Conservation (phyloP, 64 coral and sea anemone genomes). For the Cladopsammia gracilis region DNA sequence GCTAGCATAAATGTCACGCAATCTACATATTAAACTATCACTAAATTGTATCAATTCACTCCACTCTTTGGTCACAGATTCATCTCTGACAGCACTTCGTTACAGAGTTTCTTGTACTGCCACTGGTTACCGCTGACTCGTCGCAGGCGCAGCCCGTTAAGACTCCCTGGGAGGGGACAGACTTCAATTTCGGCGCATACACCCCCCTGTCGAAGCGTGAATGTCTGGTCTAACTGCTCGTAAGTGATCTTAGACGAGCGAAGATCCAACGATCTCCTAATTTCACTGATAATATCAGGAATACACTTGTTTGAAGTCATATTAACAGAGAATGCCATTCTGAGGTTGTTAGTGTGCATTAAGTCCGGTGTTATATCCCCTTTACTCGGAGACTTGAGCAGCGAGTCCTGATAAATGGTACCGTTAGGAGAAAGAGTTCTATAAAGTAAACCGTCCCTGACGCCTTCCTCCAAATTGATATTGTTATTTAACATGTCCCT, state of each 20-base stretch:
- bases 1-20: slow-evolving; percentile 11
- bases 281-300: slow-evolving; percentile 90
- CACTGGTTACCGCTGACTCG: slow-evolving; percentile 91
- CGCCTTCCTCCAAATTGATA: slow-evolving; percentile 89
- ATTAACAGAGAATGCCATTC: slow-evolving; percentile 87
- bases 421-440: slow-evolving; percentile 91
- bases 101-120: slow-evolving; percentile 97
- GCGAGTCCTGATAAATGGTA: slow-evolving; percentile 72
- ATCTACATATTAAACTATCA: slow-evolving; percentile 2
- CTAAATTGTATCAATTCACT: not conserved
- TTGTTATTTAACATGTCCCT: slow-evolving; percentile 98
- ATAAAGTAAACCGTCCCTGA: slow-evolving; percentile 62
- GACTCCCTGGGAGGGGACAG: slow-evolving; percentile 68
- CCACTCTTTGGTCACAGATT: slow-evolving; percentile 71
- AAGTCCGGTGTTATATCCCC: slow-evolving; percentile 68
- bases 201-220: slow-evolving; percentile 88
- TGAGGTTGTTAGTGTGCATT: slow-evolving; percentile 70
- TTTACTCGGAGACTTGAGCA: slow-evolving; percentile 76
- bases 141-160: slow-evolving; percentile 94
- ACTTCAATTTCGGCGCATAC: slow-evolving; percentile 96
- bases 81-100: slow-evolving; percentile 91
- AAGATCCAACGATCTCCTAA: slow-evolving; percentile 89
- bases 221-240: slow-evolving; percentile 85
- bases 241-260: slow-evolving; percentile 80
- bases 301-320: slow-evolving; percentile 94